Percentiles rank a stretch among this genome's conserved stretches.
These are phyloP conservation scores for Hydrozoanthus gracilis DNA, from an alignment of 92 coral and sea anemone species.

Conservation along the genomic window DNA sequence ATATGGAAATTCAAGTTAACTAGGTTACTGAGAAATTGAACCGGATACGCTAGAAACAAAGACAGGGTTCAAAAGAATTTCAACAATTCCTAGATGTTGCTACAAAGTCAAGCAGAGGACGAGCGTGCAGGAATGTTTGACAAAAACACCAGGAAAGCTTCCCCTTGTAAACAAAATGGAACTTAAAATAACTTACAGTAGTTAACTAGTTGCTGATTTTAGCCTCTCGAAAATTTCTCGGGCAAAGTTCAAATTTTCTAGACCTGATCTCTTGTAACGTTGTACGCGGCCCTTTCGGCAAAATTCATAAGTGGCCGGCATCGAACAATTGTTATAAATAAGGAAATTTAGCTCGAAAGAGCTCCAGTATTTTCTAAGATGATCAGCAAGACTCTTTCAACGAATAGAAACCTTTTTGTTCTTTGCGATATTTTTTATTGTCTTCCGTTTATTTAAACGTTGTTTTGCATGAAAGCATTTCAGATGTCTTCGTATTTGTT, in stretches of 20 bases:
- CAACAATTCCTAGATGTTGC: conserved; percentile 5
- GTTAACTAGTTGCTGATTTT: not conserved
- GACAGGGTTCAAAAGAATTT: conserved; percentile 9
- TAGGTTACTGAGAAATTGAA: not conserved
- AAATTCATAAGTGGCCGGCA: too few relatives aligned
- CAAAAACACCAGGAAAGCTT: not conserved
- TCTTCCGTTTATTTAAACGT: too few relatives aligned
- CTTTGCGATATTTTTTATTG: too few relatives aligned
- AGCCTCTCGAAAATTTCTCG: not conserved
- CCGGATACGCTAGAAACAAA: conserved; percentile 32
- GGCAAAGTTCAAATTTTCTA: not conserved
- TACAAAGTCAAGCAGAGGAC: not conserved
- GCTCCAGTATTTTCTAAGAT: too few relatives aligned
- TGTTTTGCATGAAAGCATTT: too few relatives aligned
- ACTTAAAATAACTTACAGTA: not conserved
- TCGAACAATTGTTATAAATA: too few relatives aligned
- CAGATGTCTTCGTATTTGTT: too few relatives aligned
- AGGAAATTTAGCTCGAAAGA: too few relatives aligned
- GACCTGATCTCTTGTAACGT: too few relatives aligned
- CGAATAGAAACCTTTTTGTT: too few relatives aligned
- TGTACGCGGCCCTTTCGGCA: too few relatives aligned
- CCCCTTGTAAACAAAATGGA: conserved; percentile 4
- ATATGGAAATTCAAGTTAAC: not conserved
- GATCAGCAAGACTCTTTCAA: too few relatives aligned
- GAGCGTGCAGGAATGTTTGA: conserved; percentile 32